Percentiles rank a stretch among this genome's conserved stretches.
Evolutionary conservation across 1,140 invertebrate species (phyloP).

Genomic region (Diachasmimorpha longicaudata): DNA sequence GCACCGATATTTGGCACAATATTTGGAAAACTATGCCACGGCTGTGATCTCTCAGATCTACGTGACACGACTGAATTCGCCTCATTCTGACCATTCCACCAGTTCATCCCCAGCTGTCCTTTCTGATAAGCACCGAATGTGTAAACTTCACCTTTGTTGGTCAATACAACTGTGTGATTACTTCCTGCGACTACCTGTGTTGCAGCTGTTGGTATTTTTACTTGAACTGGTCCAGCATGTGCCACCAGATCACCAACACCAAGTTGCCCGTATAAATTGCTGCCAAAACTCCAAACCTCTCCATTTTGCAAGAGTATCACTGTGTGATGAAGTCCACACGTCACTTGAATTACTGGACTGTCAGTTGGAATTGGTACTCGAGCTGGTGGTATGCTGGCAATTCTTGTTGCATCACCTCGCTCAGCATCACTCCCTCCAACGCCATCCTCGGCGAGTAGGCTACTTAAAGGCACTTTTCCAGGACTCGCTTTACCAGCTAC

Average conservation of each 20-base stretch:
- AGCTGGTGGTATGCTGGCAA: slow-evolving; percentile 81
- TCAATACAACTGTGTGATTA: slow-evolving; percentile 93
- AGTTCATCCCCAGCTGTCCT: slow-evolving; percentile 83
- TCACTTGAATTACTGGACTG: slow-evolving; percentile 79
- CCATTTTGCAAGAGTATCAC: slow-evolving; percentile 72
- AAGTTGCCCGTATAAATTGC: slow-evolving; percentile 93
- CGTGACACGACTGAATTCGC: slow-evolving; percentile 45
- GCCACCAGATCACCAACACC: slow-evolving; percentile 84
- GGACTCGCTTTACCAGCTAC: slow-evolving; percentile 41
- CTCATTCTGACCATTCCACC: slow-evolving; percentile 50
- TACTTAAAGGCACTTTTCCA: slow-evolving; percentile 41
- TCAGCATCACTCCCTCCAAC: slow-evolving; percentile 69
- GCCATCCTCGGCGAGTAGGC: slow-evolving; percentile 57
- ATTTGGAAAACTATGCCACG: slow-evolving; percentile 84
- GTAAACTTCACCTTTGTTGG: slow-evolving; percentile 87
- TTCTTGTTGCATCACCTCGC: slow-evolving; percentile 67
- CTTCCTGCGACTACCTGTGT: slow-evolving; percentile 89
- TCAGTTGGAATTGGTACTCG: slow-evolving; percentile 72
- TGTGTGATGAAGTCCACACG: slow-evolving; percentile 91
- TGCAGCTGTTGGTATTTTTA: slow-evolving; percentile 73
- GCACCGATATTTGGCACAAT: slow-evolving; percentile 81
- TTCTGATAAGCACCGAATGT: slow-evolving; percentile 95
- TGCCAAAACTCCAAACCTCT: slow-evolving; percentile 89
- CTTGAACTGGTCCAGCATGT: slow-evolving; percentile 77
- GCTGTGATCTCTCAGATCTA: slow-evolving; percentile 54